phyloP scores from a whole-genome alignment of 2,888 invertebrate genomes.

The Melanophora roralis region DNA sequence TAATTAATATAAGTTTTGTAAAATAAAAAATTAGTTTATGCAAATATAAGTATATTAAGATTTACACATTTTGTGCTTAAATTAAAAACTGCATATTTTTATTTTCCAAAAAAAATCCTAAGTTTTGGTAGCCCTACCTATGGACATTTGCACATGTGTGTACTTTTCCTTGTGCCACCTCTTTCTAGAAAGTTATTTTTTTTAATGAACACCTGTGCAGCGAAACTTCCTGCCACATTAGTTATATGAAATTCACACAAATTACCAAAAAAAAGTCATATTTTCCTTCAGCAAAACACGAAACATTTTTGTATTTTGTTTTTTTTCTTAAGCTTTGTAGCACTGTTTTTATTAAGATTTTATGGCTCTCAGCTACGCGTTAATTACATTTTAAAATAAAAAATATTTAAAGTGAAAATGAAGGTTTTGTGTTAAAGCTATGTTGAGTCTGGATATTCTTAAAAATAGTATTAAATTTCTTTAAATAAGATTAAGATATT shows the following conservation, averaged over 20 bases:
- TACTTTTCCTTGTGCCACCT: background rate
- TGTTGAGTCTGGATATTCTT: too few species aligned
- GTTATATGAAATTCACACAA: background rate
- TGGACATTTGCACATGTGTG: background rate
- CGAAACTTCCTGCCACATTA: slow-evolving; percentile 27
- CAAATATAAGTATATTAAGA: too few species aligned
- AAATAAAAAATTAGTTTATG: too few species aligned
- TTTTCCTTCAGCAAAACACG: background rate
- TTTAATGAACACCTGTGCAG: slow-evolving; percentile 57
- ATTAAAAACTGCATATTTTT: too few species aligned
- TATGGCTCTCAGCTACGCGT: slow-evolving; percentile 52
- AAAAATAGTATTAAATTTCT: too few species aligned
- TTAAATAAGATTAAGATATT: too few species aligned
- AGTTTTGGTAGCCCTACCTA: too few species aligned
- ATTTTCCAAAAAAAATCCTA: too few species aligned
- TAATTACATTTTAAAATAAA: slow-evolving; percentile 47
- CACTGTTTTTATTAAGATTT: slow-evolving; percentile 36
- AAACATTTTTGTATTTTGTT: background rate
- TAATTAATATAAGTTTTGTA: too few species aligned
- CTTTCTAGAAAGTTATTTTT: slow-evolving; percentile 25
- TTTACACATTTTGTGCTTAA: too few species aligned
- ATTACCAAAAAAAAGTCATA: background rate
- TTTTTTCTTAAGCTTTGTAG: background rate
- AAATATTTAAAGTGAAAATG: slow-evolving; percentile 6
- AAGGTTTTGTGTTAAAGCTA: too few species aligned